Conservation (phyloP, 92 coral and sea anemone species). For the Epizoanthus illoricatus region DNA sequence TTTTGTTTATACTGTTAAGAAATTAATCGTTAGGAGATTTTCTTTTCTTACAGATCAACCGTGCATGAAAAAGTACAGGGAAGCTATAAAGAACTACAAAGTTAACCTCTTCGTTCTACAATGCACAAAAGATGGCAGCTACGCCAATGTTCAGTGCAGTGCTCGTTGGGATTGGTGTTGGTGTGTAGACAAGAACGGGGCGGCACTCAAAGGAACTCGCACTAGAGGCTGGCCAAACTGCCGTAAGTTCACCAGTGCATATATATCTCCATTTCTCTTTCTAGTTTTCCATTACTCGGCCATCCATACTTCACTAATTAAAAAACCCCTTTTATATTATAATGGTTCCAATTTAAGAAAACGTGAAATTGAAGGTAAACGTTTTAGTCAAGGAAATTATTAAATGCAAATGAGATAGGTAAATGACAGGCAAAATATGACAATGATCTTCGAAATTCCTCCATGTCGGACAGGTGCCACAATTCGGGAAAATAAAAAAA, state of each 20-base stretch:
- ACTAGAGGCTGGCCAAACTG: conserved; percentile 82
- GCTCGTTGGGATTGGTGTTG: conserved; percentile 85
- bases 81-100: conserved; percentile 68
- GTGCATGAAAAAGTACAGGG: conserved; percentile 70
- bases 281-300: not conserved
- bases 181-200: conserved; percentile 88
- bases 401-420: no score
- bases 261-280: not conserved
- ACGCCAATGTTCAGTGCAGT: conserved; percentile 86
- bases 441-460: no score
- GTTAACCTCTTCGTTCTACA: conserved; percentile 76
- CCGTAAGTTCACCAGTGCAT: conserved; percentile 57
- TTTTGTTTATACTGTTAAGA: not conserved
- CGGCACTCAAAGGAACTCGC: conserved; percentile 70
- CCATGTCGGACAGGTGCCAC: no score
- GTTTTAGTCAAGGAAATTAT: no score
- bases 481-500: no score
- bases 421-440: no score
- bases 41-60: conserved; percentile 49
- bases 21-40: not conserved
- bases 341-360: no score
- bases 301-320: no score
- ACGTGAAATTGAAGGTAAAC: no score
- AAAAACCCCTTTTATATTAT: no score
- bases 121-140: conserved; percentile 86